These are phyloP conservation scores for Poeciliopsis paucimaculata DNA, from an alignment of 2,797 vertebrate species.

Conservation along the genomic window DNA sequence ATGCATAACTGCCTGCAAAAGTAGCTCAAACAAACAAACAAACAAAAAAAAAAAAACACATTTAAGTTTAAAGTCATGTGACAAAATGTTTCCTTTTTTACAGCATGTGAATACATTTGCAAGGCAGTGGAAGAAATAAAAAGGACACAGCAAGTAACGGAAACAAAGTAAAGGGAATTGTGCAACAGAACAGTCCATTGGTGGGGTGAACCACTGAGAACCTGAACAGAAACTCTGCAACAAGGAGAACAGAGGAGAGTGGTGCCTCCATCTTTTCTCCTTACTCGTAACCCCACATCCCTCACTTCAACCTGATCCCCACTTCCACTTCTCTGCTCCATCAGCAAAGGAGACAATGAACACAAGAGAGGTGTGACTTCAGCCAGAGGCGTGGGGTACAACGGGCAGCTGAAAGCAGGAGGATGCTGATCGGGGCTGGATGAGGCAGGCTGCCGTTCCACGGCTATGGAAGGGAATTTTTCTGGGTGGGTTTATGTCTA, in stretches of 20 bases:
- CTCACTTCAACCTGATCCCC: background rate
- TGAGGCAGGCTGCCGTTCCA: background rate
- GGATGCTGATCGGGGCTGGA: slow-evolving; percentile 5
- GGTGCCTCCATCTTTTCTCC: background rate
- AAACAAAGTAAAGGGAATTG: background rate
- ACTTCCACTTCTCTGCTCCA: slow-evolving; percentile 43
- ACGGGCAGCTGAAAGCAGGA: slow-evolving; percentile 36
- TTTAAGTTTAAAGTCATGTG: background rate
- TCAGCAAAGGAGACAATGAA: slow-evolving; percentile 62
- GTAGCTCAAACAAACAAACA: too few species aligned
- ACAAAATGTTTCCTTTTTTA: background rate
- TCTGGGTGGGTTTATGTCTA: slow-evolving; percentile 59
- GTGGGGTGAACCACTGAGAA: slow-evolving; percentile 14
- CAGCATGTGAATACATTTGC: background rate
- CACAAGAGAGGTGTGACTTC: slow-evolving; percentile 54
- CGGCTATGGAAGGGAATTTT: slow-evolving; percentile 68
- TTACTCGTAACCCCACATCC: background rate
- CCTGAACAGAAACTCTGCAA: slow-evolving; percentile 33
- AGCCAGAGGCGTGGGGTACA: slow-evolving; percentile 44
- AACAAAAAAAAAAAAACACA: background rate
- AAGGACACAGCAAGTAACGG: background rate
- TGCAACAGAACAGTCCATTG: background rate
- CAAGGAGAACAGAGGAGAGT: background rate
- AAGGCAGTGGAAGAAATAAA: background rate
- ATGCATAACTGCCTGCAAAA: too few species aligned